Percentiles rank a stretch among this genome's conserved stretches.
These are phyloP conservation scores for Hyaena hyaena DNA, from an alignment of 2,113 vertebrate genomes.

Conservation along the genomic window DNA sequence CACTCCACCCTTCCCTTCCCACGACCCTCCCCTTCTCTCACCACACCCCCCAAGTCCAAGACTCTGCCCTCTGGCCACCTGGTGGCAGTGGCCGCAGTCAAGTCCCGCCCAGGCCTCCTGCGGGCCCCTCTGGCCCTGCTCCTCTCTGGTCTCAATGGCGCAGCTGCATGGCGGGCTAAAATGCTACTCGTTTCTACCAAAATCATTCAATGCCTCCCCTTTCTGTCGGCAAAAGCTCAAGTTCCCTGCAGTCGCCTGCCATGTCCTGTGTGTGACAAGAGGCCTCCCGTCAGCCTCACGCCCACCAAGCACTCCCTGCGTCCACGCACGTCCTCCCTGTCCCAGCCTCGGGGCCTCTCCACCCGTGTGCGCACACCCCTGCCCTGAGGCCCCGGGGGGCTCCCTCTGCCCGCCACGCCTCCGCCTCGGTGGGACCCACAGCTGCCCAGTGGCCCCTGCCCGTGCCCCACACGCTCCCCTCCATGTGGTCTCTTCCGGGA, in stretches of 20 bases:
- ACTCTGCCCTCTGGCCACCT: neutral
- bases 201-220: neutral
- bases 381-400: neutral
- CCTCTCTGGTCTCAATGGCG: neutral
- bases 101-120: neutral
- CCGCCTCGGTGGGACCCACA: neutral
- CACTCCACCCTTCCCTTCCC: neutral
- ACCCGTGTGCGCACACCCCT: rapidly evolving
- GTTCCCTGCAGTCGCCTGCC: neutral
- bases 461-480: neutral
- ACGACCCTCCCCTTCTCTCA: neutral
- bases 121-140: too few species aligned
- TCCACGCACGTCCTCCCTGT: neutral
- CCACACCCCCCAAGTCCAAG: neutral
- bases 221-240: neutral
- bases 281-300: neutral
- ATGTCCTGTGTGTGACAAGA: neutral
- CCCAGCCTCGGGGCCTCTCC: neutral
- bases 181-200: neutral
- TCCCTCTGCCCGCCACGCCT: neutral
- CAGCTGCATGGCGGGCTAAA: neutral
- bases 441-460: neutral
- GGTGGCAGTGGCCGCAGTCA: neutral
- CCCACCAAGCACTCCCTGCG: neutral
- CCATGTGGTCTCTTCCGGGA: neutral